phyloP scores from a whole-genome alignment of 2,888 invertebrate species.

The Aphidoletes aphidimyza region DNA sequence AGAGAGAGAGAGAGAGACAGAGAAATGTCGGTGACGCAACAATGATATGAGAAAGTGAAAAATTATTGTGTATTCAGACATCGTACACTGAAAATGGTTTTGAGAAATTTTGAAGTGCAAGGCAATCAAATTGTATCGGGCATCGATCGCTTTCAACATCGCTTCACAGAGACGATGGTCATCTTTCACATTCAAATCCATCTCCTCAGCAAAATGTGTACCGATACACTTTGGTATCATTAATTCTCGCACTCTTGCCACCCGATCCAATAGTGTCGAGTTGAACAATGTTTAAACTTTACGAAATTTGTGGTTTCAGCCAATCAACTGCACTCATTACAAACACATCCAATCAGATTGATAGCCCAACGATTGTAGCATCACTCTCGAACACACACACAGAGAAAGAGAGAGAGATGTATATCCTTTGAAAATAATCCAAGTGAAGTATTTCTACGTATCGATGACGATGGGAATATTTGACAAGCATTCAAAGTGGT shows the following conservation, averaged over 20 bases:
- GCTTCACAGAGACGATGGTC: neutral
- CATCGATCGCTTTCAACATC: neutral
- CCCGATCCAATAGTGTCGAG: neutral
- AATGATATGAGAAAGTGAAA: too few relatives aligned
- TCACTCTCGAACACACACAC: neutral
- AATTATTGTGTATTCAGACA: conserved; percentile 42
- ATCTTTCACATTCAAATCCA: neutral
- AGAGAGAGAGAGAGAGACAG: neutral
- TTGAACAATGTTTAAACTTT: neutral
- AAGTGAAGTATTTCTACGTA: neutral
- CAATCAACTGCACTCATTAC: conserved; percentile 20
- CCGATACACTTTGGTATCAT: conserved; percentile 17
- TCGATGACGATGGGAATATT: neutral
- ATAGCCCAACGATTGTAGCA: neutral
- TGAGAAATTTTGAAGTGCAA: conserved; percentile 35
- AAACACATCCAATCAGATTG: neutral
- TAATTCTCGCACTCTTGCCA: neutral
- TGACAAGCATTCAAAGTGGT: neutral
- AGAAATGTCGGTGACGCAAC: too few relatives aligned
- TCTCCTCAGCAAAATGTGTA: neutral
- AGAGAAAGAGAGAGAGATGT: neutral
- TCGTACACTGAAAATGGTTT: conserved; percentile 7
- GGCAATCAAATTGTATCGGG: conserved; percentile 16
- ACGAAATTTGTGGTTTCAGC: neutral
- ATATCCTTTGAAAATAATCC: neutral